These are phyloP conservation scores for Dryococelus australis DNA, from an alignment of 2,888 invertebrate species.

Conservation along the genomic window DNA sequence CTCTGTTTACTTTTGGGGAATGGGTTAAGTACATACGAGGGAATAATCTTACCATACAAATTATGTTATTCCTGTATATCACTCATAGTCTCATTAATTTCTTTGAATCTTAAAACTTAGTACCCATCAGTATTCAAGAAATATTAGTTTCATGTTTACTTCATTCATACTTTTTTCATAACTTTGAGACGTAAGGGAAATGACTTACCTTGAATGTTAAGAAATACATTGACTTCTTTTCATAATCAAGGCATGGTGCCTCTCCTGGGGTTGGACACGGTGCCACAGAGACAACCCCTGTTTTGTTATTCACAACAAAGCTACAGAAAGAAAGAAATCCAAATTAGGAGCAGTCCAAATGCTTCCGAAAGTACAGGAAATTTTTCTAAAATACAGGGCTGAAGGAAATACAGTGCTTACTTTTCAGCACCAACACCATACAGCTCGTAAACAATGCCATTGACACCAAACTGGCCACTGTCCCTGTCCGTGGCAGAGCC, in stretches of 20 bases:
- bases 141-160: too few relatives aligned
- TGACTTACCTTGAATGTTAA: constrained; percentile 79
- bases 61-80: too few relatives aligned
- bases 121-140: too few relatives aligned
- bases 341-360: not conserved
- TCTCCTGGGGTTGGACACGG: constrained; percentile 72
- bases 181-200: not conserved
- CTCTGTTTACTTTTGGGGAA: too few relatives aligned
- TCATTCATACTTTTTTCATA: too few relatives aligned
- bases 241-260: constrained; percentile 83
- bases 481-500: constrained; percentile 86
- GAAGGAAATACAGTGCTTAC: constrained; percentile 49
- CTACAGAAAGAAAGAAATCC: constrained; percentile 48
- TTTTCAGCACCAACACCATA: constrained; percentile 83
- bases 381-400: not conserved
- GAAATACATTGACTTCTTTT: constrained; percentile 82
- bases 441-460: constrained; percentile 83
- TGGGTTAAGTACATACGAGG: too few relatives aligned
- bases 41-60: too few relatives aligned
- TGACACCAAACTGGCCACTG: constrained; percentile 80
- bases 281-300: constrained; percentile 83
- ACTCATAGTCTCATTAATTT: too few relatives aligned
- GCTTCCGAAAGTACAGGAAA: not conserved
- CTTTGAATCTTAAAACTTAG: too few relatives aligned
- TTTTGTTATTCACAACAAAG: constrained; percentile 79